These are phyloP conservation scores for Balaeniceps rex DNA, from an alignment of 2,113 vertebrate species.

Conservation along the genomic window DNA sequence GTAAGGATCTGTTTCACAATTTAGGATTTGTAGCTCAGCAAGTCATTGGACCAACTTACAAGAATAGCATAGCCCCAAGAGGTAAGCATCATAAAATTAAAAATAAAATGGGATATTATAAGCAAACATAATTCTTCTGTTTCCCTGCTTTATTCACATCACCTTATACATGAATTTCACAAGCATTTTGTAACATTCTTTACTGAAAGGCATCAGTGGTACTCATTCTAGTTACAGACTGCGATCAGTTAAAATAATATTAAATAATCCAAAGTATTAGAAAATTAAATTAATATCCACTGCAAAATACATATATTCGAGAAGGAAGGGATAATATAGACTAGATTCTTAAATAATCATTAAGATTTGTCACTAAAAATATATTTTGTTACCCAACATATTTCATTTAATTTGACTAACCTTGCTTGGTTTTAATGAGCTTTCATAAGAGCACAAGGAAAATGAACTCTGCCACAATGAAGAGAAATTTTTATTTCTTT, in stretches of 20 bases:
- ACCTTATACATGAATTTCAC: background rate
- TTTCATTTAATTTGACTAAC: background rate
- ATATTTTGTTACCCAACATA: background rate
- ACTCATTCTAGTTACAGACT: background rate
- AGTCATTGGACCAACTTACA: background rate
- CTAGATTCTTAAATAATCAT: background rate
- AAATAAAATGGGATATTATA: background rate
- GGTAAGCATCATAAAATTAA: background rate
- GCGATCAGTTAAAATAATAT: background rate
- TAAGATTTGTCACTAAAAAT: background rate
- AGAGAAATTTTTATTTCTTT: constrained; percentile 39
- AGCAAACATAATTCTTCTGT: background rate
- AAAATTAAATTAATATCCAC: background rate
- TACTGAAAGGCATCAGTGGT: background rate
- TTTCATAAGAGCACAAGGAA: background rate
- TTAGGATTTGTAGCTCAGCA: background rate
- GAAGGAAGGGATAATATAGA: background rate
- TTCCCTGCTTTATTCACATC: background rate
- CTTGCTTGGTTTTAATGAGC: constrained; percentile 11
- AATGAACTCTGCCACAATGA: constrained; percentile 40
- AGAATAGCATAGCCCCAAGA: background rate
- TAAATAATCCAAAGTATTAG: background rate
- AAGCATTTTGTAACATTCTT: background rate
- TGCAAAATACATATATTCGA: background rate
- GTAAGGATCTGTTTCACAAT: background rate